Evolutionary conservation across 2,888 invertebrate genomes (phyloP), one percentile per base, ranked within the genome.

Genomic region (Scrobipalpa costella): DNA sequence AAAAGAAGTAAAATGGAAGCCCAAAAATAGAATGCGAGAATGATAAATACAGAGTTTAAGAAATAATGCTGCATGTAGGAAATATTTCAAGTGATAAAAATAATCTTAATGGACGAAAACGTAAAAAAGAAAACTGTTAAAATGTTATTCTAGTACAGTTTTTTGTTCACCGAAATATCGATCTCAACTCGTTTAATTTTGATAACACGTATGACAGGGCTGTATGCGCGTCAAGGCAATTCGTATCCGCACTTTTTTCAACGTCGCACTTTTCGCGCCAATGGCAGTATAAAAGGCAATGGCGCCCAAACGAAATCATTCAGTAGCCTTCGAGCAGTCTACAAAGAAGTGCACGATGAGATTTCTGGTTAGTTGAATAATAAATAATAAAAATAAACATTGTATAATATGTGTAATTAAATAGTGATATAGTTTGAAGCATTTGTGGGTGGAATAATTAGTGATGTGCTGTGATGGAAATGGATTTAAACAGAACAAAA

Each of bases 251-350:
- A 89, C 90, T 89, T 90, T 90, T 89, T 88, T 89, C 84, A 17
- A 79, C 77, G 73, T 76, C 82, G 82, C 81, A 84, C n/a, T 33
- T 81, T 85, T 84, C 80, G 76, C 79, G 82, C 55, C 79, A 71
- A 72, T 72, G 69, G 71, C 67, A 80, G 79, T 90, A 91, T 91
- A 90, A 90, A 91, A 85, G 82, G 81, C 69, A 70, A 64, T 77
- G 74, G 71, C 83, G 72, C 78, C 87, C 77, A 81, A 87, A 83
- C 79, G 82, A 84, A 81, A 85, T 79, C 87, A 90, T 80, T 90
- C 91, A 91, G 90, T 91, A 90, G 91, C 89, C 83, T 81, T 86
- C 88, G 88, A 75, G 91, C 90, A 91, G 91, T 91, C 91, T 87
- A 85, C 79, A 73, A 88, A 86, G 91, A 91, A 91, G 88, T 90